phyloP scores from a whole-genome alignment of 2,113 vertebrate genomes.

The Protobothrops mucrosquamatus region DNA sequence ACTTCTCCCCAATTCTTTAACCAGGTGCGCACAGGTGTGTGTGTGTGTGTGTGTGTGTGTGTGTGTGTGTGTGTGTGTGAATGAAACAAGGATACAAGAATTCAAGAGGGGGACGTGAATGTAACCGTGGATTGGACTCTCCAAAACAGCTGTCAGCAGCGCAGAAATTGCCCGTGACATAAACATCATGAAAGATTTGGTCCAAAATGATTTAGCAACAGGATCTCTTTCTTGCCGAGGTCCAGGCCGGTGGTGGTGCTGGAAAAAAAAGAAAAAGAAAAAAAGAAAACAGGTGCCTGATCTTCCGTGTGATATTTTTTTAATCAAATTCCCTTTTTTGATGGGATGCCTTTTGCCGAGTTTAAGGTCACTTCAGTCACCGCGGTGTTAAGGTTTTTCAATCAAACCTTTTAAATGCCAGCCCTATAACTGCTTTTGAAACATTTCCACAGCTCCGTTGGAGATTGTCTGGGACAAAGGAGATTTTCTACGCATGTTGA shows the following conservation, averaged over 20 bases:
- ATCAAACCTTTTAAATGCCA: constrained; percentile 69
- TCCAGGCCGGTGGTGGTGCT: constrained; percentile 24
- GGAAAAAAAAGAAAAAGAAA: neutral
- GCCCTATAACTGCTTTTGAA: constrained; percentile 70
- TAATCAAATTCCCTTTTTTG: constrained; percentile 61
- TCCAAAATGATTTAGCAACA: constrained; percentile 19
- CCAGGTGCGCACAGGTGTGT: constrained; percentile 36
- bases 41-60: too few relatives aligned
- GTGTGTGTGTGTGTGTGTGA: neutral
- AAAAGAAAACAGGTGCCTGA: constrained; percentile 25
- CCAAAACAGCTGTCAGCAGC: constrained; percentile 1
- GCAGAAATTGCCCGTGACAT: neutral
- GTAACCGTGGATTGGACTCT: neutral
- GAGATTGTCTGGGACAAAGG: constrained; percentile 64
- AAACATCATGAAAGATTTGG: neutral
- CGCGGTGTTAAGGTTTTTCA: constrained; percentile 63
- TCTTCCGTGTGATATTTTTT: constrained; percentile 49
- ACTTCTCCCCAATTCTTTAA: constrained; percentile 66
- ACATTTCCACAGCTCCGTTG: constrained; percentile 61
- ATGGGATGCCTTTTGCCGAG: constrained; percentile 48
- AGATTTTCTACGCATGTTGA: constrained; percentile 62
- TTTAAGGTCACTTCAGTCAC: constrained; percentile 65
- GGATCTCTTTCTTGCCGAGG: neutral
- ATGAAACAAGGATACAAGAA: neutral
- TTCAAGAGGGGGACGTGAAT: neutral